A percentile compares a stretch with the other conserved stretches of the same genome.
Evolutionary conservation across 1,140 invertebrate species (phyloP).

Genomic region (Ptiloglossa arizonensis): DNA sequence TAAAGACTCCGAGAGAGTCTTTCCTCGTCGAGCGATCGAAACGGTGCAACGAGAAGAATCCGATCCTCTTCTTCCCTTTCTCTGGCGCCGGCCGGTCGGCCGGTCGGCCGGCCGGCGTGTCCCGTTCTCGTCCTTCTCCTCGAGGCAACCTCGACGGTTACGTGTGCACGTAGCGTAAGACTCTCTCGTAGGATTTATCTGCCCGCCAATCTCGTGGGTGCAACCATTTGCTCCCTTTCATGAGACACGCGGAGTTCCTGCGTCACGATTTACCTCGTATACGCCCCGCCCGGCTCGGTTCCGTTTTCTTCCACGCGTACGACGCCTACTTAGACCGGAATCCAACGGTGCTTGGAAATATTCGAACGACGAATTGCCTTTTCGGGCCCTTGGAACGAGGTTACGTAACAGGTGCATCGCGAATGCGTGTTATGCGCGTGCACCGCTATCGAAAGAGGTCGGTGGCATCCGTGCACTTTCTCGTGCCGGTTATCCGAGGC

Average conservation of each 20-base stretch:
- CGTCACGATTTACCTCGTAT: slow-evolving; percentile 51
- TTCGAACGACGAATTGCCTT: neutral
- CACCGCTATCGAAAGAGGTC: too few relatives aligned
- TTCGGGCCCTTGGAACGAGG: neutral
- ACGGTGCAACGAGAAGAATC: slow-evolving; percentile 37
- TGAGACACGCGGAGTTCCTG: slow-evolving; percentile 43
- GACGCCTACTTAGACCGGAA: neutral
- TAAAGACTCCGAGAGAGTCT: neutral
- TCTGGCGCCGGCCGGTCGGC: too few relatives aligned
- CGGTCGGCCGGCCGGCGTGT: too few relatives aligned
- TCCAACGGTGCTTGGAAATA: neutral
- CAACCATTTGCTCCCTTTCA: slow-evolving; percentile 60
- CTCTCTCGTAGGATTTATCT: slow-evolving; percentile 57
- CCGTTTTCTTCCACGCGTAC: slow-evolving; percentile 49
- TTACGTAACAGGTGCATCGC: neutral
- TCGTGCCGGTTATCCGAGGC: neutral
- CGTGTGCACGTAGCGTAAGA: slow-evolving; percentile 28
- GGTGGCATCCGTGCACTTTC: too few relatives aligned
- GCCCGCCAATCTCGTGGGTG: slow-evolving; percentile 54
- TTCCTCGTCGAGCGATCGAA: neutral
- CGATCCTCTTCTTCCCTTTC: slow-evolving; percentile 65
- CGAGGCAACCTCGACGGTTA: slow-evolving; percentile 41
- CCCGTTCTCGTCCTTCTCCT: slow-evolving; percentile 58
- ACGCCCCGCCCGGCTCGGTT: slow-evolving; percentile 21
- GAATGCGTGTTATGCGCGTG: too few relatives aligned